These are phyloP conservation scores for Empidonax alnorum DNA, from an alignment of 2,113 vertebrate genomes.

Conservation along the genomic window DNA sequence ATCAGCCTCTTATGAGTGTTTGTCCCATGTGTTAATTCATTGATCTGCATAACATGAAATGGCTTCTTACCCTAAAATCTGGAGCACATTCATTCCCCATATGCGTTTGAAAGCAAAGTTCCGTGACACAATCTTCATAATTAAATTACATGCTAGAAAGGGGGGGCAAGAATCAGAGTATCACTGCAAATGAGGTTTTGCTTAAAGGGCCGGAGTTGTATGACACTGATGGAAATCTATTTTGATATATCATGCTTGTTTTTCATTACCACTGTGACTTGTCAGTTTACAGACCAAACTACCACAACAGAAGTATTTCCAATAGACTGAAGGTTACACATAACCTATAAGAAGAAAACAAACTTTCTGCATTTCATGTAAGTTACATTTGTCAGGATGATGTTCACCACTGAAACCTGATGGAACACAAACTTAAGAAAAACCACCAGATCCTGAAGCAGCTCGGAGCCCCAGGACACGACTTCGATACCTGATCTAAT, in stretches of 20 bases:
- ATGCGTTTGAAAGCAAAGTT: neutral
- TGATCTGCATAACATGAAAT: neutral
- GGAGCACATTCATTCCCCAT: neutral
- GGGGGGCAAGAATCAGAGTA: neutral
- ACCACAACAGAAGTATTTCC: neutral
- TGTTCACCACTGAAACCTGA: neutral
- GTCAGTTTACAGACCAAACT: neutral
- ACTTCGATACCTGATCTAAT: neutral
- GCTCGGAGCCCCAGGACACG: neutral
- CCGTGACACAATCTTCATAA: conserved; percentile 4
- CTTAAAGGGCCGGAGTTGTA: neutral
- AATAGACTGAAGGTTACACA: neutral
- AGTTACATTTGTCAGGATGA: neutral
- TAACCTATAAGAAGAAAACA: neutral
- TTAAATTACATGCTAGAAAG: neutral
- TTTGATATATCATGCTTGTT: neutral
- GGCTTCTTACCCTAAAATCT: neutral
- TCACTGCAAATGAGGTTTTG: neutral
- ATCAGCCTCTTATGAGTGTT: neutral
- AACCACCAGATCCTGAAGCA: neutral
- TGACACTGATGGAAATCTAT: neutral
- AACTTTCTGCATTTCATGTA: neutral
- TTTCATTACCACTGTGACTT: neutral
- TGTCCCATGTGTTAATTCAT: neutral
- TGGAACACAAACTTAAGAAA: neutral